Percentiles rank a stretch among this genome's conserved stretches.
Conservation (phyloP, 2,888 invertebrate genomes). For the Brenthis daphne region DNA sequence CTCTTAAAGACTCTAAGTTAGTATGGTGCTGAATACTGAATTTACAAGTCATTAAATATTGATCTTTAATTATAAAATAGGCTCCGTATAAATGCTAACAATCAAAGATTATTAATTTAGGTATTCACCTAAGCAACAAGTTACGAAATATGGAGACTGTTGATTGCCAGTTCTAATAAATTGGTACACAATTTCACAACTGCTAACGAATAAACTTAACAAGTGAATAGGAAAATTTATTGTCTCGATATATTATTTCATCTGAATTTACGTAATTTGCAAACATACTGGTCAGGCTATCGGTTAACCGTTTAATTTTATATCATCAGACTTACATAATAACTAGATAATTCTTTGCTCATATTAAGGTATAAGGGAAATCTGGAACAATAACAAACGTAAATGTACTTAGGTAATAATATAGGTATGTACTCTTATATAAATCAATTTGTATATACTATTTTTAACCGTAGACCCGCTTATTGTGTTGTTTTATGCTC, state of each 20-base stretch:
- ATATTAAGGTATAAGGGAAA: too few relatives aligned
- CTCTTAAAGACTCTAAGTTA: too few relatives aligned
- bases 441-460: too few relatives aligned
- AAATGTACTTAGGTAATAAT: too few relatives aligned
- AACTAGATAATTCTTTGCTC: neutral
- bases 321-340: neutral
- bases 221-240: constrained; percentile 30
- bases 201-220: constrained; percentile 18
- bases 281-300: neutral
- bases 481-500: too few relatives aligned
- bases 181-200: constrained; percentile 26
- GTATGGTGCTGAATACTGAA: too few relatives aligned
- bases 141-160: constrained; percentile 20
- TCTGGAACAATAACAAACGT: too few relatives aligned
- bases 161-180: constrained; percentile 28
- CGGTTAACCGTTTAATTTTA: too few relatives aligned
- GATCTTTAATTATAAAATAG: neutral
- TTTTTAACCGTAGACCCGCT: too few relatives aligned
- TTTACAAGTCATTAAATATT: too few relatives aligned
- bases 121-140: constrained; percentile 22
- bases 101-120: constrained; percentile 24
- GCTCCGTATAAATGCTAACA: neutral
- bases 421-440: too few relatives aligned
- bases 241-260: constrained; percentile 27
- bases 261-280: neutral